A percentile compares a stretch with the other conserved stretches of the same genome.
These are phyloP conservation scores for Pseudomugil gertrudae DNA, from an alignment of 2,797 vertebrate species.

Conservation along the genomic window DNA sequence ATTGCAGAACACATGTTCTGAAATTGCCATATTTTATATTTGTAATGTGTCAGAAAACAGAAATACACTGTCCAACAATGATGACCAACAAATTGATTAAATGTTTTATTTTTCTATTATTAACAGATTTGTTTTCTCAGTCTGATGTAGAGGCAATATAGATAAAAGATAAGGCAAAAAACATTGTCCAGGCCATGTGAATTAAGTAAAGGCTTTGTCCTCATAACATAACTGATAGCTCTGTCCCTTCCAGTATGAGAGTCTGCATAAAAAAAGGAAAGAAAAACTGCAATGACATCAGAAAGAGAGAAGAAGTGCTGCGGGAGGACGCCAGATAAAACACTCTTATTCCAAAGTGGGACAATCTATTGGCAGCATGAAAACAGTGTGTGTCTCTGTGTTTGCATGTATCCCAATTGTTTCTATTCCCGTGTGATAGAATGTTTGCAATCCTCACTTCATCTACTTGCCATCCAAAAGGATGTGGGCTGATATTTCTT, in stretches of 20 bases:
- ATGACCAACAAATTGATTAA: not conserved
- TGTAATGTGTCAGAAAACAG: slow-evolving; percentile 9
- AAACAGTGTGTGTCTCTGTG: slow-evolving; percentile 35
- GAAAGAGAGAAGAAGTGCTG: slow-evolving; percentile 54
- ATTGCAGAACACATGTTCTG: slow-evolving; percentile 10
- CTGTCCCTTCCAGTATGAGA: slow-evolving; percentile 46
- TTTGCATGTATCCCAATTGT: slow-evolving; percentile 45
- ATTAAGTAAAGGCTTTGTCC: slow-evolving; percentile 41
- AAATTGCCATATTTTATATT: slow-evolving; percentile 25
- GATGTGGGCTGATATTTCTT: slow-evolving; percentile 61
- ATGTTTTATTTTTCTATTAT: not conserved
- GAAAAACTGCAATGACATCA: slow-evolving; percentile 58
- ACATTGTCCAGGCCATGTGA: slow-evolving; percentile 22
- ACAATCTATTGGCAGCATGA: slow-evolving; percentile 71
- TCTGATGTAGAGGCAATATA: slow-evolving; percentile 26
- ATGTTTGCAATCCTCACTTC: slow-evolving; percentile 64
- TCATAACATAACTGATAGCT: slow-evolving; percentile 41
- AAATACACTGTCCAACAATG: not conserved
- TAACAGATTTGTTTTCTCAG: slow-evolving; percentile 8
- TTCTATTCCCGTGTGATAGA: slow-evolving; percentile 57
- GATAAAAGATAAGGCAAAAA: slow-evolving; percentile 10
- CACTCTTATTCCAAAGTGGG: slow-evolving; percentile 70
- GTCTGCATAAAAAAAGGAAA: slow-evolving; percentile 42
- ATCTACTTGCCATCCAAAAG: slow-evolving; percentile 34
- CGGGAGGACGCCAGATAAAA: slow-evolving; percentile 70